Percentiles rank a stretch among this genome's conserved stretches.
Evolutionary conservation across 1,140 invertebrate species (phyloP).

Genomic region (Drosophila subobscura): DNA sequence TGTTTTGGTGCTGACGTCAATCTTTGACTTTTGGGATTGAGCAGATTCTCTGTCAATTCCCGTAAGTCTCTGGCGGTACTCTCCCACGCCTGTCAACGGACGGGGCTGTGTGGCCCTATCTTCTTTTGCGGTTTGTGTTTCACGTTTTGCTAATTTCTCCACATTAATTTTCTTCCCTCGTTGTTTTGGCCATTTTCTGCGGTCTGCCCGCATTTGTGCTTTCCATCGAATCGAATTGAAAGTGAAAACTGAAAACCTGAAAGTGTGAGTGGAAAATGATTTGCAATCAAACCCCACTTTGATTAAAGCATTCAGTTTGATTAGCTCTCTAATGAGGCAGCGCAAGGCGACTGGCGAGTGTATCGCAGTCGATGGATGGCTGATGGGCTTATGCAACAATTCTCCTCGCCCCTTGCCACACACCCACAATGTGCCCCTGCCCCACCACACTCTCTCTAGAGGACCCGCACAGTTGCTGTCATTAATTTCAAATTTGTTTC

Average conservation of each 20-base stretch:
- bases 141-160: slow-evolving; percentile 69
- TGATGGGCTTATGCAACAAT: slow-evolving; percentile 45
- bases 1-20: slow-evolving; percentile 2
- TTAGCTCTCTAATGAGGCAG: slow-evolving; percentile 67
- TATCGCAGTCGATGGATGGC: slow-evolving; percentile 13
- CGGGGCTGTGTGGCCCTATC: slow-evolving; percentile 2
- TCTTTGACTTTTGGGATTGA: slow-evolving; percentile 11
- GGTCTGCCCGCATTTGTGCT: slow-evolving; percentile 42
- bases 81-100: slow-evolving; percentile 62
- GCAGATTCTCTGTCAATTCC: slow-evolving; percentile 12
- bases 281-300: slow-evolving; percentile 65
- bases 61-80: neutral
- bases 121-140: slow-evolving; percentile 54
- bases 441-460: no score
- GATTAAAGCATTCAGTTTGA: slow-evolving; percentile 68
- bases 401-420: neutral
- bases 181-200: slow-evolving; percentile 47
- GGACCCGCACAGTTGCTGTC: slow-evolving; percentile 50
- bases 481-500: slow-evolving; percentile 53
- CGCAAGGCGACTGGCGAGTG: neutral
- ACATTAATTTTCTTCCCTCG: slow-evolving; percentile 51
- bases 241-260: slow-evolving; percentile 63
- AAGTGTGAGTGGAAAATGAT: slow-evolving; percentile 76
- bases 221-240: slow-evolving; percentile 69
- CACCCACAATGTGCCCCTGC: neutral